Evolutionary conservation across 2,888 invertebrate species (phyloP), one percentile per base, ranked within the genome.

Genomic region (Ectemnius lituratus): DNA sequence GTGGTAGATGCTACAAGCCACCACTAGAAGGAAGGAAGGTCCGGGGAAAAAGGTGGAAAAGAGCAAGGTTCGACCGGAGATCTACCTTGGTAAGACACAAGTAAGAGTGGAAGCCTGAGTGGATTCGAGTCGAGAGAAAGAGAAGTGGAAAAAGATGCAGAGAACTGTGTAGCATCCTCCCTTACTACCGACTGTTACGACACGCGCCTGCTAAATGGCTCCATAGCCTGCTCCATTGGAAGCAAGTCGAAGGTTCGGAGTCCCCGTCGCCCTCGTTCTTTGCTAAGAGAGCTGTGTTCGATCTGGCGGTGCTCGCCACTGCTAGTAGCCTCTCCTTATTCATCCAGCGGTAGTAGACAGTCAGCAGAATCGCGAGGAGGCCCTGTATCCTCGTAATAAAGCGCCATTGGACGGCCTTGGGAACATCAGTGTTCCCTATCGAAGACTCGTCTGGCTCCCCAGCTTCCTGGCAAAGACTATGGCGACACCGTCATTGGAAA

Each of bases 131-230:
- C 62, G 75, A 64, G 73, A 77, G 71, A 67, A 76, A 74, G 80
- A 81, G 76, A 78, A 78, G 70, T 63, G 65, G 67, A 71, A 76
- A 86, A 82, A 79, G 82, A 76, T 75, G 62, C 67, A 57, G 64
- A 66, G 67, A 14, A 20, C 46, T 57, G n/a, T 14, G 14, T 16
- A 8, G 3, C 28, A 16, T 62, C 49, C 57, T 56, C 63, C 58
- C 52, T 52, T 52, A 4, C 52, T 14, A 64, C 37, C 69, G 65
- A 37, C 8, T 60, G 70, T 74, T 81, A 85, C 79, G 84, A 83
- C 80, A 70, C 76, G 71, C 75, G 84, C 83, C 73, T 84, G 84
- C 82, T 86, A 88, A 89, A 85, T 87, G 88, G 85, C 85, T 82
- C 78, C 73, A 78, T 70, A 76, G 73, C 76, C 75, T 66, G 82